Percentiles rank a stretch among this genome's conserved stretches.
Evolutionary conservation across 2,797 vertebrate species (phyloP).

Genomic region (Diglossa cyanea): DNA sequence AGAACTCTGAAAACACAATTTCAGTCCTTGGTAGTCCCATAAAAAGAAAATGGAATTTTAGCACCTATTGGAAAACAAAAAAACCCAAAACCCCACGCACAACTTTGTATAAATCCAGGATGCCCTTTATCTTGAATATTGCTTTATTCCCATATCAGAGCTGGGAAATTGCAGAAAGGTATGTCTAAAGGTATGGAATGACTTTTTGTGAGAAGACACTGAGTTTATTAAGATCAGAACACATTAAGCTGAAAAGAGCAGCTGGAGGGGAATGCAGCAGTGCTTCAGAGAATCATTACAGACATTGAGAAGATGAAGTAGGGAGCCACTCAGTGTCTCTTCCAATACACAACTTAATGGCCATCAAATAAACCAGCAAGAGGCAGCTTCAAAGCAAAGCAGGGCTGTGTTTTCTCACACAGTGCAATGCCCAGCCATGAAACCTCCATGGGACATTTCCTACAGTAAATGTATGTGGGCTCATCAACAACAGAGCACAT

Average conservation of each 20-base stretch:
- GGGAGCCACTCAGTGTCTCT: not conserved
- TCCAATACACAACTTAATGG: not conserved
- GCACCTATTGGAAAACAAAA: not conserved
- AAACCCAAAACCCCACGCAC: not conserved
- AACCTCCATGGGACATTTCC: not conserved
- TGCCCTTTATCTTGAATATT: not conserved
- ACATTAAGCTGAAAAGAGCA: not conserved
- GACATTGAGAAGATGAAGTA: not conserved
- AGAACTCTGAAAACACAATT: not conserved
- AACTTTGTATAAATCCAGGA: not conserved
- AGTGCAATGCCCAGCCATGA: not conserved
- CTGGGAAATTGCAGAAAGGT: not conserved
- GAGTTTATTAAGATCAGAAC: not conserved
- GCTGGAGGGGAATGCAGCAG: not conserved
- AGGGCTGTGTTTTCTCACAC: not conserved
- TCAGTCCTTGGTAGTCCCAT: not conserved
- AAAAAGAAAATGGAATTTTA: not conserved
- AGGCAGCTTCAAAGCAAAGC: not conserved
- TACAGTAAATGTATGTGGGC: not conserved
- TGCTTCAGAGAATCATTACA: not conserved
- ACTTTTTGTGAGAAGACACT: not conserved
- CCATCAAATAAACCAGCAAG: not conserved
- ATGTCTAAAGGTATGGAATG: not conserved
- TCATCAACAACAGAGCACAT: not conserved
- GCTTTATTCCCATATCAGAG: not conserved